A percentile compares a stretch with the other conserved stretches of the same genome.
Evolutionary conservation across 2,113 vertebrate species (phyloP).

Genomic region (Panthera leo): DNA sequence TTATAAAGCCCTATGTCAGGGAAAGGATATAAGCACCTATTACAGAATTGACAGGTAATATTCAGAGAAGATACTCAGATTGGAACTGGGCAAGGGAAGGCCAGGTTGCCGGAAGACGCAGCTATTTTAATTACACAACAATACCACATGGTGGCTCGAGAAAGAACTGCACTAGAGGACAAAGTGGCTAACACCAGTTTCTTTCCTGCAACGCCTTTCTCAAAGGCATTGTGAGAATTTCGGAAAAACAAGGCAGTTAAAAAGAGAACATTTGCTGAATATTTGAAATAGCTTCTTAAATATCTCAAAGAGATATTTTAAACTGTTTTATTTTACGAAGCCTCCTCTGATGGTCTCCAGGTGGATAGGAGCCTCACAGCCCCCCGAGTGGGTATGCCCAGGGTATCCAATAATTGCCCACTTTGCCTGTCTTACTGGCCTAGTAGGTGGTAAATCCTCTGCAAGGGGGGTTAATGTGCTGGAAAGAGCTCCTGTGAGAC

Average conservation of each 20-base stretch:
- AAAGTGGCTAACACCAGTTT: neutral
- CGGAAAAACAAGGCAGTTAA: neutral
- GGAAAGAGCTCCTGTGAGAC: neutral
- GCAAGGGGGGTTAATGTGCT: neutral
- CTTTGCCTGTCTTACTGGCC: neutral
- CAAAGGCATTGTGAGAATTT: neutral
- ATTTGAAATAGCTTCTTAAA: neutral
- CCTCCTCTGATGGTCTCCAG: neutral
- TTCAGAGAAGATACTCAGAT: neutral
- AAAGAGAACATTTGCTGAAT: neutral
- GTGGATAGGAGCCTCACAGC: neutral
- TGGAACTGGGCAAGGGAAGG: neutral
- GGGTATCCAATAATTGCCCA: neutral
- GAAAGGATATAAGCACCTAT: neutral
- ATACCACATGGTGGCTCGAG: conserved; percentile 56
- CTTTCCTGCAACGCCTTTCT: neutral
- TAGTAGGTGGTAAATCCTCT: neutral
- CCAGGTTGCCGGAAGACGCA: neutral
- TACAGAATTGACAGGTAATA: neutral
- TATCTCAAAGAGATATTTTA: neutral
- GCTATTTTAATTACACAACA: conserved; percentile 34
- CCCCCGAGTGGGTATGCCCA: no score
- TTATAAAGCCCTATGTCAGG: neutral
- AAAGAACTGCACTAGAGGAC: conserved; percentile 18
- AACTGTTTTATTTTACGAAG: neutral